Conservation (phyloP, 2,797 vertebrate species). For the Parauchenoglanis ngamensis region DNA sequence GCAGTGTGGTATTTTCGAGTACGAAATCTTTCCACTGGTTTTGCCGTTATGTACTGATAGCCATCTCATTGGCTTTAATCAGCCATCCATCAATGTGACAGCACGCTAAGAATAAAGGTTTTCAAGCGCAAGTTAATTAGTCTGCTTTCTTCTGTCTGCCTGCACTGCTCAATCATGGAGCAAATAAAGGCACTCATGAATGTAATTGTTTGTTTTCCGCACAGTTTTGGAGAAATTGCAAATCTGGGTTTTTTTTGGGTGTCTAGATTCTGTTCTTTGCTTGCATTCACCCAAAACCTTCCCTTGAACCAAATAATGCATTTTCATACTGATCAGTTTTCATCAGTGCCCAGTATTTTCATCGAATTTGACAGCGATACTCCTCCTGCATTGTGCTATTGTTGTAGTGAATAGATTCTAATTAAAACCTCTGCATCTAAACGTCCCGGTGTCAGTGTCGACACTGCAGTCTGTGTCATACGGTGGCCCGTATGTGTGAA, state of each 20-base stretch:
- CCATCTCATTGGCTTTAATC: conserved; percentile 79
- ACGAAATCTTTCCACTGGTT: conserved; percentile 53
- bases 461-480: neutral
- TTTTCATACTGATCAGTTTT: conserved; percentile 45
- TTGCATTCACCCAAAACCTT: conserved; percentile 24
- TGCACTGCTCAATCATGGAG: conserved; percentile 85
- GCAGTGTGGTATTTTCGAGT: conserved; percentile 41
- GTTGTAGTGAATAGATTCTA: conserved; percentile 21
- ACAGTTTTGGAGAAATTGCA: conserved; percentile 67
- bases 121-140: conserved; percentile 89
- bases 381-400: neutral
- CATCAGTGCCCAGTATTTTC: conserved; percentile 12
- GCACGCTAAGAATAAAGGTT: conserved; percentile 80
- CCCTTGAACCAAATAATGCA: conserved; percentile 44
- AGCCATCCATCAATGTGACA: conserved; percentile 90
- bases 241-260: conserved; percentile 56
- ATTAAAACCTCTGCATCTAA: conserved; percentile 22
- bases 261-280: conserved; percentile 71
- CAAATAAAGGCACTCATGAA: conserved; percentile 92
- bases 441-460: conserved; percentile 16
- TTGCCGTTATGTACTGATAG: conserved; percentile 71
- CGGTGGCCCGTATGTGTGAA: neutral
- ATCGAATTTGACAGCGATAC: conserved; percentile 10
- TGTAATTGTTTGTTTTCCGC: conserved; percentile 92
- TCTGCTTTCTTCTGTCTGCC: conserved; percentile 84